Evolutionary conservation across 2,888 invertebrate genomes (phyloP).

Genomic region (Hydroisotoma schaefferi): DNA sequence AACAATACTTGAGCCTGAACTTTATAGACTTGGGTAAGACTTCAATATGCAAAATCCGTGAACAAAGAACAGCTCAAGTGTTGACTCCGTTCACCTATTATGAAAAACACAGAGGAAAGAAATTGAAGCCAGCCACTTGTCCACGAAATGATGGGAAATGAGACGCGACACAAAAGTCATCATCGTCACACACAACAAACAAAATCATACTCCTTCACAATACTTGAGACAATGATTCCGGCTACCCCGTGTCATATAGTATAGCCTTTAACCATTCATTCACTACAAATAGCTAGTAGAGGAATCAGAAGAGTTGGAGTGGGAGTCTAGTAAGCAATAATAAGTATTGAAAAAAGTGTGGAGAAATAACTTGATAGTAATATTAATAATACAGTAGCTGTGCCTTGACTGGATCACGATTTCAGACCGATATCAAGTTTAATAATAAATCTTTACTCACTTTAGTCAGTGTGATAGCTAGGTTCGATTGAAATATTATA

Average conservation of each 20-base stretch:
- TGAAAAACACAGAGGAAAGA: neutral
- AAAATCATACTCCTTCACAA: constrained; percentile 5
- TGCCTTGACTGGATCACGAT: too few species aligned
- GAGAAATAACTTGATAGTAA: too few species aligned
- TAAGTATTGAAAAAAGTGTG: too few species aligned
- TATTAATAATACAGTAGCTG: too few species aligned
- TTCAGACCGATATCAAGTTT: too few species aligned
- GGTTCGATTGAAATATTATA: constrained; percentile 1
- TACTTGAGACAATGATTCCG: constrained; percentile 4
- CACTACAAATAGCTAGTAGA: too few species aligned
- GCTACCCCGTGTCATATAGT: too few species aligned
- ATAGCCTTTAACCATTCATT: too few species aligned
- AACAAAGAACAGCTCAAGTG: constrained; percentile 5
- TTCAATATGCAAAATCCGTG: constrained; percentile 6
- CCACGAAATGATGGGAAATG: constrained; percentile 10
- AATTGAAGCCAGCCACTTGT: constrained; percentile 3
- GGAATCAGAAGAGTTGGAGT: too few species aligned
- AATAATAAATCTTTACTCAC: too few species aligned
- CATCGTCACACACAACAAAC: constrained; percentile 13
- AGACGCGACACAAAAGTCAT: constrained; percentile 11
- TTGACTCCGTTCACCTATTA: constrained; percentile 6
- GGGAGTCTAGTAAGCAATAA: too few species aligned
- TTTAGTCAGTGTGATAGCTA: too few species aligned
- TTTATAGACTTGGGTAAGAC: neutral
- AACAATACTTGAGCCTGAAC: constrained; percentile 5